Percentiles rank a stretch among this genome's conserved stretches.
Conservation (phyloP, 23 tunicate genomes). For the Halocynthia roretzi region DNA sequence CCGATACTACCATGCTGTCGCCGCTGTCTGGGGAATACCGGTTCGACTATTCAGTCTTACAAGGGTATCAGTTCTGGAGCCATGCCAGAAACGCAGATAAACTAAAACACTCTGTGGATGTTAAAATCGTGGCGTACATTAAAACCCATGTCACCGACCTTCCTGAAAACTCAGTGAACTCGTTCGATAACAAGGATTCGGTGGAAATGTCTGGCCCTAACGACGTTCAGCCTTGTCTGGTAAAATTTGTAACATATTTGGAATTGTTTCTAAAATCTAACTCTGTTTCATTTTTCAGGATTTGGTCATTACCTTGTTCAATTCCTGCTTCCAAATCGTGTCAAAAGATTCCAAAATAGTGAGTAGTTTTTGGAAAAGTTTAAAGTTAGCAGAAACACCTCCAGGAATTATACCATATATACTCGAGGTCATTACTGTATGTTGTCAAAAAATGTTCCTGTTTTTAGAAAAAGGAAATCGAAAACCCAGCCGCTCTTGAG, state of each 20-base stretch:
- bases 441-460: background rate
- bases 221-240: background rate
- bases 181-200: background rate
- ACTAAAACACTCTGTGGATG: conserved; percentile 7
- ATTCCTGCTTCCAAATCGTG: conserved; percentile 7
- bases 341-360: conserved; percentile 22
- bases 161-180: background rate
- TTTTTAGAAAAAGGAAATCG: conserved; percentile 35
- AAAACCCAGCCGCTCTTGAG: background rate
- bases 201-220: conserved; percentile 12
- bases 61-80: conserved; percentile 6
- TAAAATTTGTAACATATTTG: background rate
- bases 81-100: conserved; percentile 7
- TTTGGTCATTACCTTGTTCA: background rate
- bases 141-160: conserved; percentile 7
- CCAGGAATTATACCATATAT: too few relatives aligned
- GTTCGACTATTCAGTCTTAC: background rate
- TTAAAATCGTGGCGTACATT: conserved; percentile 2
- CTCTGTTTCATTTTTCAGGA: background rate
- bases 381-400: too few relatives aligned
- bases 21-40: background rate
- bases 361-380: background rate
- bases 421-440: background rate
- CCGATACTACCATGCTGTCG: background rate
- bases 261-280: too few relatives aligned